Conservation (phyloP, 2,888 invertebrate species). For the Erebia epiphron region DNA sequence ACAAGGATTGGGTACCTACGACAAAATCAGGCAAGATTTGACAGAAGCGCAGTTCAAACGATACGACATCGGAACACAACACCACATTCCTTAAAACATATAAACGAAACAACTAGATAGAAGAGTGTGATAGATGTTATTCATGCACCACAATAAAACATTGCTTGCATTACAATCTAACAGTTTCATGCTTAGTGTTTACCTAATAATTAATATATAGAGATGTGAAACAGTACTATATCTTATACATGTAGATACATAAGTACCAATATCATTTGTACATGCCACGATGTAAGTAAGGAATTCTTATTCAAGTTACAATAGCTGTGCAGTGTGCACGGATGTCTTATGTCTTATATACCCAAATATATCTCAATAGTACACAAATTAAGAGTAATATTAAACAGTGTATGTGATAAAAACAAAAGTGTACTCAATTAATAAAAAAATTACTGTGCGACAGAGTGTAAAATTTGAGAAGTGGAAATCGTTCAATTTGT, state of each 20-base stretch:
- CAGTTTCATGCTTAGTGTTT: slow-evolving; percentile 36
- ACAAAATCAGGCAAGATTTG: slow-evolving; percentile 48
- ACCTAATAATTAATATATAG: slow-evolving; percentile 12
- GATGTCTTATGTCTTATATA: background rate
- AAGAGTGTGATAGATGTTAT: slow-evolving; percentile 76
- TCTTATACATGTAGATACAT: no score
- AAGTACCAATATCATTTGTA: background rate
- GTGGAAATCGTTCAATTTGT: slow-evolving; percentile 19
- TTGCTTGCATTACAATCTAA: slow-evolving; percentile 40
- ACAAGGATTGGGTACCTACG: slow-evolving; percentile 14
- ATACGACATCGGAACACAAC: slow-evolving; percentile 68
- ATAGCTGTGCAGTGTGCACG: slow-evolving; percentile 1
- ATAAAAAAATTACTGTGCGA: slow-evolving; percentile 11
- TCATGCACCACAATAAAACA: slow-evolving; percentile 78
- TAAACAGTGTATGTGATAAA: background rate
- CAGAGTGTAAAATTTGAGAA: slow-evolving; percentile 21
- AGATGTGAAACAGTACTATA: background rate
- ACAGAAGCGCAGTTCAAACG: slow-evolving; percentile 65
- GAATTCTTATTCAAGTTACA: background rate
- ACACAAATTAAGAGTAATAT: background rate
- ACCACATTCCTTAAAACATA: slow-evolving; percentile 69
- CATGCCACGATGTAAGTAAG: background rate
- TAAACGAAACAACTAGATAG: slow-evolving; percentile 43
- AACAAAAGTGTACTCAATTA: background rate
- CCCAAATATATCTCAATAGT: background rate